phyloP scores from a whole-genome alignment of 2,113 vertebrate species.

The Grammomys dolichurus region DNA sequence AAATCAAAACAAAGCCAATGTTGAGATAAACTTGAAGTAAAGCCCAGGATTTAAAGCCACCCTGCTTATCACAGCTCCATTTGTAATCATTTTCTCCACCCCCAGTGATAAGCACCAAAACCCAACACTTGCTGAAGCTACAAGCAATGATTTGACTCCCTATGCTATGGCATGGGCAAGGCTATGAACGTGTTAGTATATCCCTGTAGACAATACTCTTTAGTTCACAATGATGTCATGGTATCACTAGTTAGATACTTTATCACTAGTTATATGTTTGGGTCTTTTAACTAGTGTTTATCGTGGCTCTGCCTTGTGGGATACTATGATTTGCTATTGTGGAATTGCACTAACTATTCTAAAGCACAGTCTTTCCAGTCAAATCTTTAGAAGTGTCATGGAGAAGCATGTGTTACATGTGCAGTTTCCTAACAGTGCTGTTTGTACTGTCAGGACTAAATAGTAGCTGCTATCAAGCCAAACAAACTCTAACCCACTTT shows the following conservation, averaged over 20 bases:
- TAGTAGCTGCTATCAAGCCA: background rate
- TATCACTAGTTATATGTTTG: background rate
- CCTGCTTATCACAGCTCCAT: background rate
- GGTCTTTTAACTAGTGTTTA: conserved; percentile 33
- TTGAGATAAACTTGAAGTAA: background rate
- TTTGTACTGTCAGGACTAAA: background rate
- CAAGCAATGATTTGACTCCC: background rate
- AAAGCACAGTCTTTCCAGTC: background rate
- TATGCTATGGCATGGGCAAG: background rate
- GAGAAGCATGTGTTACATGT: background rate
- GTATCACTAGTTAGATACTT: background rate
- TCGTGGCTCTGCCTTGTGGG: background rate
- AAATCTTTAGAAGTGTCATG: background rate
- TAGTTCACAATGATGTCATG: background rate
- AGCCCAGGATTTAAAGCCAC: background rate
- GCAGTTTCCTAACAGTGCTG: background rate
- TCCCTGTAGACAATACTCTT: background rate
- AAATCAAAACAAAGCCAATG: conserved; percentile 24
- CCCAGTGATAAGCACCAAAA: background rate
- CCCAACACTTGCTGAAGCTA: background rate
- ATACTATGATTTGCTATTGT: background rate
- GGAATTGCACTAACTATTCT: background rate
- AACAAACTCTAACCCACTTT: background rate
- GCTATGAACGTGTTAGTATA: background rate
- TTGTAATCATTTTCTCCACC: background rate